phyloP scores from a whole-genome alignment of 2,113 vertebrate genomes.

The Ranitomeya imitator region DNA sequence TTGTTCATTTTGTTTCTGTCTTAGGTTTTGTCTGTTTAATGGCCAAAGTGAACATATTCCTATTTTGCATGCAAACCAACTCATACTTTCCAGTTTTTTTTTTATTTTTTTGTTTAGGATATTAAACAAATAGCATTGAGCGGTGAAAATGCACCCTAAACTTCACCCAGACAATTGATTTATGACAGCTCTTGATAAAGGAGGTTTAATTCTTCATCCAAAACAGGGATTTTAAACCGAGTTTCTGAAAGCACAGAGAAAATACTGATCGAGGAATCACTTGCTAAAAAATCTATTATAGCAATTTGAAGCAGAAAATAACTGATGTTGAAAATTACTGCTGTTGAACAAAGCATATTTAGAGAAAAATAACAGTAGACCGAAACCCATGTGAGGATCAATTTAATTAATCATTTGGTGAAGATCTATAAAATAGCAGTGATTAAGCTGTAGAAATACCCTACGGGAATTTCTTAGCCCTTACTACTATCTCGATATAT shows the following conservation, averaged over 20 bases:
- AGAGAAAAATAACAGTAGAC: conserved; percentile 10
- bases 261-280: not conserved
- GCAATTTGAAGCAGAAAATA: conserved; percentile 6
- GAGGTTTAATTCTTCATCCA: not conserved
- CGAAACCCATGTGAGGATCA: conserved; percentile 23
- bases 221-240: not conserved
- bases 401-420: conserved; percentile 37
- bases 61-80: too few relatives aligned
- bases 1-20: too few relatives aligned
- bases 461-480: not conserved
- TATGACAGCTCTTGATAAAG: not conserved
- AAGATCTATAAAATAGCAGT: conserved; percentile 44
- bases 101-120: too few relatives aligned
- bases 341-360: conserved; percentile 23
- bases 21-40: too few relatives aligned
- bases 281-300: not conserved
- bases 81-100: too few relatives aligned
- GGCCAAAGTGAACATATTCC: too few relatives aligned
- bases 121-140: too few relatives aligned
- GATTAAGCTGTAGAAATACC: conserved; percentile 31
- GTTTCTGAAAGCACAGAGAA: not conserved
- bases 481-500: not conserved
- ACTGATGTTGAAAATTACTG: conserved; percentile 1
- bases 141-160: too few relatives aligned
- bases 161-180: not conserved